These are phyloP conservation scores for Arion vulgaris DNA, from an alignment of 1,140 invertebrate genomes.

Conservation along the genomic window DNA sequence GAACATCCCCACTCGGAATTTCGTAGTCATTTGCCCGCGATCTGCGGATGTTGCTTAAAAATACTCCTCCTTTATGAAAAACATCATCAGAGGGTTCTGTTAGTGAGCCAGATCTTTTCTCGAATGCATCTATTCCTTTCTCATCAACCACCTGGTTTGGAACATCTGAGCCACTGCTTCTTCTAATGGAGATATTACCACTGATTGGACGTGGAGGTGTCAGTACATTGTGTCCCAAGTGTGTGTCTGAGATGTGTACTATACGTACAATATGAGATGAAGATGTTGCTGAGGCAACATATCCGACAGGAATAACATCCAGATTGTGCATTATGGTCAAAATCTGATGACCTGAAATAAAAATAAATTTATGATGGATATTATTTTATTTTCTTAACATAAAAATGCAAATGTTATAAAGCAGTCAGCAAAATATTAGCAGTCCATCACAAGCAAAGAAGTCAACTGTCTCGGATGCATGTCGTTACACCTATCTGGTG, in stretches of 20 bases:
- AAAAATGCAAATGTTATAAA: too few species aligned
- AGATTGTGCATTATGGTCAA: conserved; percentile 5
- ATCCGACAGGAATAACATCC: conserved; percentile 22
- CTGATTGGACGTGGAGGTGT: conserved; percentile 36
- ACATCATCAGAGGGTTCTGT: not conserved
- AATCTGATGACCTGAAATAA: not conserved
- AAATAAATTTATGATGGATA: too few species aligned
- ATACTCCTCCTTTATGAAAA: conserved; percentile 35
- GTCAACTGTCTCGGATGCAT: too few species aligned
- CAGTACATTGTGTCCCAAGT: conserved; percentile 44
- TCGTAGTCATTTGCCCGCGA: conserved; percentile 12
- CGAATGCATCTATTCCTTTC: conserved; percentile 33
- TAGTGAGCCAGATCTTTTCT: not conserved
- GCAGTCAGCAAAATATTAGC: too few species aligned
- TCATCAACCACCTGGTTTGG: conserved; percentile 29
- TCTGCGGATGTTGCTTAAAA: conserved; percentile 17
- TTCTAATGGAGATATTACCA: conserved; percentile 33
- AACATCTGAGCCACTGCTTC: conserved; percentile 11
- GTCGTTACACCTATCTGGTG: too few species aligned
- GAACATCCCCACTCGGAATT: conserved; percentile 58
- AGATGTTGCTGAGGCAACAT: conserved; percentile 23
- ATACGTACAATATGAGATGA: conserved; percentile 46
- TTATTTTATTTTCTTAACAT: too few species aligned
- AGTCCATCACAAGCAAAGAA: too few species aligned
- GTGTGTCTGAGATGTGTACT: conserved; percentile 63